Evolutionary conservation across 2,113 vertebrate genomes (phyloP).

Genomic region (Phaetusa simplex): DNA sequence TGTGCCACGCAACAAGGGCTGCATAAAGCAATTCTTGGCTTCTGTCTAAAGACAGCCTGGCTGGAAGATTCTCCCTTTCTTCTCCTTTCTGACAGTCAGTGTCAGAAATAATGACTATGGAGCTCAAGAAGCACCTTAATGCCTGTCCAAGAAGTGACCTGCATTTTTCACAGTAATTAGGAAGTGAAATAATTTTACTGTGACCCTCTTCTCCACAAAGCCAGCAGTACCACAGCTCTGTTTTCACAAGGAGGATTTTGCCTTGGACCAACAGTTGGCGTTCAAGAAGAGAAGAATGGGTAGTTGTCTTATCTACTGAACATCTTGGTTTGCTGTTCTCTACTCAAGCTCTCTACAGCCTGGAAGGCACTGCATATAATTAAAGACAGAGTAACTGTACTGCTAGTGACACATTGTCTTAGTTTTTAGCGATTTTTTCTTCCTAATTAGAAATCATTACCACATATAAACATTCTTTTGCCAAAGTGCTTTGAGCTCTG

Average conservation of each 20-base stretch:
- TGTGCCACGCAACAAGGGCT: neutral
- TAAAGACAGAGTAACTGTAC: neutral
- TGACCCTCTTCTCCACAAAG: neutral
- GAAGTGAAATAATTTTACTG: neutral
- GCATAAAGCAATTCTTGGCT: neutral
- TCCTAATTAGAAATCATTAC: neutral
- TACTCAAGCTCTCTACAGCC: neutral
- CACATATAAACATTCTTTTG: neutral
- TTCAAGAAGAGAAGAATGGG: neutral
- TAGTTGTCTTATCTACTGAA: neutral
- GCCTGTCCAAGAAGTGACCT: neutral
- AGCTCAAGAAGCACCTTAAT: neutral
- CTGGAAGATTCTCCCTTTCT: neutral
- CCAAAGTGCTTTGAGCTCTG: neutral
- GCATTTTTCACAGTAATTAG: neutral
- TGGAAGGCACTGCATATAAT: neutral
- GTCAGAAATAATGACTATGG: neutral
- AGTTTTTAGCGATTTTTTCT: neutral
- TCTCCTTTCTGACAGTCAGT: neutral
- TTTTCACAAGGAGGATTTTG: neutral
- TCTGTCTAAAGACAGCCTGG: neutral
- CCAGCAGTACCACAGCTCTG: neutral
- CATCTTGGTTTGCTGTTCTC: neutral
- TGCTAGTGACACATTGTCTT: neutral
- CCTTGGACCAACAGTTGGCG: neutral